A percentile compares a stretch with the other conserved stretches of the same genome.
Evolutionary conservation across 2,113 vertebrate genomes (phyloP).

Genomic region (Calyptommatus sinebrachiatus): DNA sequence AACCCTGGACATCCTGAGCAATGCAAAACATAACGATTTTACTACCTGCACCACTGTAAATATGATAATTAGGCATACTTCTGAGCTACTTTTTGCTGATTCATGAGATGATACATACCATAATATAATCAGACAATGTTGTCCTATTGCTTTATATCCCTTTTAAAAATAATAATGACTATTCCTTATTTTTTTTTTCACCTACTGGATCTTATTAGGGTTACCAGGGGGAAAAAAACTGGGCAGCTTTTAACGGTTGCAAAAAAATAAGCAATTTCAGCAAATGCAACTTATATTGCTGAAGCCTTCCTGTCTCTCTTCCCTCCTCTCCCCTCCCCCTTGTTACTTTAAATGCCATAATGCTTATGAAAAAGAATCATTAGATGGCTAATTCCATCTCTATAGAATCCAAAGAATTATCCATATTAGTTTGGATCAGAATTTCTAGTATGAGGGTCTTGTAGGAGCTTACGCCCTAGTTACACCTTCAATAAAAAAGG

Average conservation of each 20-base stretch:
- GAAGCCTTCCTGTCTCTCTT: too few relatives aligned
- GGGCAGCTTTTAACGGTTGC: too few relatives aligned
- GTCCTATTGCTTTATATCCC: constrained; percentile 72
- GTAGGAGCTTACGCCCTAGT: too few relatives aligned
- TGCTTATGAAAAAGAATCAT: constrained; percentile 51
- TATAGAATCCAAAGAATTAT: not conserved
- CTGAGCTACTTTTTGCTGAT: constrained; percentile 77
- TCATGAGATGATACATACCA: constrained; percentile 74
- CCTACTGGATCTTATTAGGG: constrained; percentile 49
- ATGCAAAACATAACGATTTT: constrained; percentile 77
- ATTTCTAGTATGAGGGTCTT: too few relatives aligned
- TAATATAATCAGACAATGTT: constrained; percentile 72
- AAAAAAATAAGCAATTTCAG: too few relatives aligned
- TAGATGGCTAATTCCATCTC: not conserved
- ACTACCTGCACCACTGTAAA: constrained; percentile 77
- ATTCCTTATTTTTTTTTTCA: constrained; percentile 68
- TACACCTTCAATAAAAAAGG: too few relatives aligned
- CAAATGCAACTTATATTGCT: too few relatives aligned
- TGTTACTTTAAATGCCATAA: constrained; percentile 33
- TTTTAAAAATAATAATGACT: constrained; percentile 69
- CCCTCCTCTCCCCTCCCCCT: too few relatives aligned
- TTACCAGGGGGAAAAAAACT: too few relatives aligned
- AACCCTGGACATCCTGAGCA: constrained; percentile 75
- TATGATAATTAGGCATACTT: constrained; percentile 80
- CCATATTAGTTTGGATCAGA: not conserved